Percentiles rank a stretch among this genome's conserved stretches.
Conservation (phyloP, 2,797 vertebrate genomes). For the Halcyon chelicuti region DNA sequence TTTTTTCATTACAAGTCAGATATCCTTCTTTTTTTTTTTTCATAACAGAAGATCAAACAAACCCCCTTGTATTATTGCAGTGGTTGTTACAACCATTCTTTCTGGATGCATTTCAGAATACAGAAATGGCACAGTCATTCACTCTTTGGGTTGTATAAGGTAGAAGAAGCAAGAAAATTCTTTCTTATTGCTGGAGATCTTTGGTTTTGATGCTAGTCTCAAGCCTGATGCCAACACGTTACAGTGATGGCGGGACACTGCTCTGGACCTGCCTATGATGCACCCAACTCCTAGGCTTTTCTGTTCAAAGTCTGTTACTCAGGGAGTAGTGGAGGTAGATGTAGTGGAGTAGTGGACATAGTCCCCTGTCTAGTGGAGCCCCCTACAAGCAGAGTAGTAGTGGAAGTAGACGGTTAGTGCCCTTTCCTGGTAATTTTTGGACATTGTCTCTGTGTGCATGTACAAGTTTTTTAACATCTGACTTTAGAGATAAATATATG, state of each 20-base stretch:
- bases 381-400: not conserved
- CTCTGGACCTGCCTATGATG: not conserved
- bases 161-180: not conserved
- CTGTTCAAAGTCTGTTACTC: not conserved
- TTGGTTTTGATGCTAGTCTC: not conserved
- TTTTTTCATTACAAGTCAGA: not conserved
- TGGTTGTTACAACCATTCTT: not conserved
- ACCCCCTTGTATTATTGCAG: fast-evolving
- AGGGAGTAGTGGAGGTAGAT: not conserved
- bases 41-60: not conserved
- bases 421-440: not conserved
- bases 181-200: not conserved
- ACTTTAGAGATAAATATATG: not conserved
- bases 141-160: not conserved
- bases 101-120: not conserved
- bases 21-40: not conserved
- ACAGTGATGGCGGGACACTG: not conserved
- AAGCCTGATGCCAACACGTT: not conserved
- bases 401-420: not conserved
- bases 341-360: too few relatives aligned
- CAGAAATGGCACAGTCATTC: not conserved
- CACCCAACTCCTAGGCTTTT: not conserved
- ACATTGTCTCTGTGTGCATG: not conserved
- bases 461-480: not conserved
- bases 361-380: not conserved